Evolutionary conservation across 2,113 vertebrate species (phyloP), one percentile per base, ranked within the genome.

Genomic region (Cettia cetti): DNA sequence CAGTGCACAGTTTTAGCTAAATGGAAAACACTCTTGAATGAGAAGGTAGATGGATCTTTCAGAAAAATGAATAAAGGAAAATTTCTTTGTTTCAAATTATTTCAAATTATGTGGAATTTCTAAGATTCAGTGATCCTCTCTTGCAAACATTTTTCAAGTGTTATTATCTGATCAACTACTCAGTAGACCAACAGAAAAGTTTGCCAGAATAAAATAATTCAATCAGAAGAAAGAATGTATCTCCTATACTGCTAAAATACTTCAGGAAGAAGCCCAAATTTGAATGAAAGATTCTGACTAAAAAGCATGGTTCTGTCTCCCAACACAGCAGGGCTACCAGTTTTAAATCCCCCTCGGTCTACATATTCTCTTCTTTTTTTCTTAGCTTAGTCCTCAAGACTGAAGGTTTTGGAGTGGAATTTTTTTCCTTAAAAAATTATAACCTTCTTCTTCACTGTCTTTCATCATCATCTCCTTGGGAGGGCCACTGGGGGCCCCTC

Each of bases 381-480:
- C 72, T 95, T 84, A 91, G 33, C 24, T 66, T 52, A 72, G 68
- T 93, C 40, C 78, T 95, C 90, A 94, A 81, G 53, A 95, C 47
- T 82, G 63, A 80, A 60, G 33, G n/a, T 84, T 82, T 94, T 91
- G 66, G 44, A 77, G 15, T 81, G 4, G 3, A 15, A 47, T 47
- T 47, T 47, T 59, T 95, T 96, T 94, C 57, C 72, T 95, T 75
- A 19, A 26, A 90, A 90, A 80, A 78, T 30, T 77, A 57, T 69
- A 77, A 49, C 85, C 39, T 82, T 95, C 96, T 80, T 92, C 78
- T 89, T 97, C 89, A 82, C 15, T 90, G 63, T 83, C 79, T 96
- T 95, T 96, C 91, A 89, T 85, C 95, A 93, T 70, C 72, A 37
- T 50, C 80, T 95, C 78, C 71, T 95, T 97, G 78, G 92, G 94